Evolutionary conservation across 2,797 vertebrate genomes (phyloP).

Genomic region (Pangasius larnaudii): DNA sequence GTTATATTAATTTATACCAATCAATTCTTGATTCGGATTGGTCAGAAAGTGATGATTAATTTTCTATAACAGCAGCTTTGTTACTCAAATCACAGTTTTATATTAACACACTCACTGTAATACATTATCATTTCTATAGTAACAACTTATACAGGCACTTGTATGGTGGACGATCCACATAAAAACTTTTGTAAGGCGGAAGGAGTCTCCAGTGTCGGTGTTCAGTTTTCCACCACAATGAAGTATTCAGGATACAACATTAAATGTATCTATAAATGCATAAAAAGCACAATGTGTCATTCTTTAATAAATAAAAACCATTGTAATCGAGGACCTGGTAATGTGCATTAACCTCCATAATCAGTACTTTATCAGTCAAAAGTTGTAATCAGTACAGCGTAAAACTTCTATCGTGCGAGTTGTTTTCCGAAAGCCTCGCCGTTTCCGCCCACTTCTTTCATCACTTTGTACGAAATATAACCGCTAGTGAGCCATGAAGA

Average conservation of each 20-base stretch:
- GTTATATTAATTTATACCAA: neutral
- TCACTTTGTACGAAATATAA: constrained; percentile 69
- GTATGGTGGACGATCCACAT: neutral
- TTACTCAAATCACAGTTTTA: neutral
- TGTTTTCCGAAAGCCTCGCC: neutral
- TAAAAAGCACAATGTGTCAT: neutral
- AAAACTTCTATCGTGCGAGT: neutral
- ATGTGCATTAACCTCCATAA: neutral
- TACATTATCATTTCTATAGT: neutral
- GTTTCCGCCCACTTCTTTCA: constrained; percentile 53
- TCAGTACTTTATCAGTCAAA: neutral
- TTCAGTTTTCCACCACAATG: neutral
- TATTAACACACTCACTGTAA: neutral
- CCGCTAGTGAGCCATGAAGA: constrained; percentile 68
- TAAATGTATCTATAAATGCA: neutral
- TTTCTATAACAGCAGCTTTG: neutral
- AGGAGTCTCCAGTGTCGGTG: neutral
- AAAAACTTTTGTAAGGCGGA: neutral
- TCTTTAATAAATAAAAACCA: neutral
- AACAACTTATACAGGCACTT: neutral
- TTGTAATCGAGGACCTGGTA: neutral
- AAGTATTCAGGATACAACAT: neutral
- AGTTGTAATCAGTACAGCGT: neutral
- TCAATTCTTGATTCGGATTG: neutral
- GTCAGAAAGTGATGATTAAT: neutral